phyloP scores from a whole-genome alignment of 2,113 vertebrate species.

The Sinocyclocheilus rhinocerous region DNA sequence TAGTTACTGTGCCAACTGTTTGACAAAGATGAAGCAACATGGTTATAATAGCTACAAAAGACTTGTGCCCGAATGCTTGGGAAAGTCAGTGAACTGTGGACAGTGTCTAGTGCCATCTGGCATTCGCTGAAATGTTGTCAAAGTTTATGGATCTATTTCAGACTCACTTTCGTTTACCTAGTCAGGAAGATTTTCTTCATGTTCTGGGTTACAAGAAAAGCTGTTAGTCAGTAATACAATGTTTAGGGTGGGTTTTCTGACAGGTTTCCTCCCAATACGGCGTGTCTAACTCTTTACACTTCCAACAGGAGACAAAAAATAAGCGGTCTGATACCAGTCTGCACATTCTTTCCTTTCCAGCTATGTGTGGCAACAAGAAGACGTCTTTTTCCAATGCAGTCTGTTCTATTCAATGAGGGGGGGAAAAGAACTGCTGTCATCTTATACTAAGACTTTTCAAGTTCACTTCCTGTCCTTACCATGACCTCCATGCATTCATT shows the following conservation, averaged over 20 bases:
- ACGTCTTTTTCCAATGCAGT: neutral
- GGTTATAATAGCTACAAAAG: slow-evolving; percentile 44
- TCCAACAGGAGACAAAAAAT: slow-evolving; percentile 23
- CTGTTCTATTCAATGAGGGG: neutral
- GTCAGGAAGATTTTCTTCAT: neutral
- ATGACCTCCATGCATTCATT: slow-evolving; percentile 19
- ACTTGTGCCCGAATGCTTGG: slow-evolving; percentile 43
- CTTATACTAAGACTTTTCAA: slow-evolving; percentile 16
- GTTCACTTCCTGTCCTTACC: slow-evolving; percentile 30
- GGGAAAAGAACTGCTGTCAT: neutral
- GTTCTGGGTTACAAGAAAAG: neutral
- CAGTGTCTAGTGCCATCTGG: slow-evolving; percentile 24
- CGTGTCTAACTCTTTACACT: neutral
- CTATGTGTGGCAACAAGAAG: slow-evolving; percentile 3
- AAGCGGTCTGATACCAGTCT: neutral
- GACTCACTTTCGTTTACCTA: neutral
- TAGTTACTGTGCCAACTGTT: slow-evolving; percentile 38
- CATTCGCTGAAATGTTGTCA: slow-evolving; percentile 31
- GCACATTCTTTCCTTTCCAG: slow-evolving; percentile 30
- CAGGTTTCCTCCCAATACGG: neutral
- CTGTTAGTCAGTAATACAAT: too few relatives aligned
- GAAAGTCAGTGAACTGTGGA: slow-evolving; percentile 41
- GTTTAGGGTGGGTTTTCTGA: neutral
- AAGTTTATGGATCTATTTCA: slow-evolving; percentile 42
- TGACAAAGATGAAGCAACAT: slow-evolving; percentile 45